These are phyloP conservation scores for Petroica traversi DNA, from an alignment of 2,113 vertebrate species.

Conservation along the genomic window DNA sequence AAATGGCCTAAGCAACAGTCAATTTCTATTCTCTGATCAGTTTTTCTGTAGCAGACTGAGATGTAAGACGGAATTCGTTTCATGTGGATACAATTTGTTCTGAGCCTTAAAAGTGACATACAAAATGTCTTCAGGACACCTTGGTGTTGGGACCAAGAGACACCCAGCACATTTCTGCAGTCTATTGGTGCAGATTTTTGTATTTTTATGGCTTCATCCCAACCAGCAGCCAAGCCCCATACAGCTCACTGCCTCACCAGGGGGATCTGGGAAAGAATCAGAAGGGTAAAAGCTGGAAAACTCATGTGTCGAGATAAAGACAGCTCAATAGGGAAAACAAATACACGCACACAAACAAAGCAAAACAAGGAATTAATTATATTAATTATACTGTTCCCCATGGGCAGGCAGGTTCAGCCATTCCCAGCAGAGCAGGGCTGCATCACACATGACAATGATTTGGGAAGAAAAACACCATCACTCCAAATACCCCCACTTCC, in stretches of 20 bases:
- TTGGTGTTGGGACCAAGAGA: neutral
- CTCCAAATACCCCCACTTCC: neutral
- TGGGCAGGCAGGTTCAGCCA: neutral
- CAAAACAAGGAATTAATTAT: neutral
- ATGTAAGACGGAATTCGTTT: neutral
- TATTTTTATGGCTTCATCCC: fast-evolving
- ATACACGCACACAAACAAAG: neutral
- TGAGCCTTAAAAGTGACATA: neutral
- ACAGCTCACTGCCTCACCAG: neutral
- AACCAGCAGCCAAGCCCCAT: neutral
- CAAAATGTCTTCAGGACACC: neutral
- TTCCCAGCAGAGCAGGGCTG: neutral
- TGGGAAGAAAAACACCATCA: neutral
- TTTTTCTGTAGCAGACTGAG: neutral
- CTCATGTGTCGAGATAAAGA: neutral
- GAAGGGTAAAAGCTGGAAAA: neutral
- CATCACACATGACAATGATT: neutral
- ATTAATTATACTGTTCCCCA: neutral
- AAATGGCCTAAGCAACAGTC: neutral
- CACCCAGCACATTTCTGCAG: neutral
- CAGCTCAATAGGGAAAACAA: neutral
- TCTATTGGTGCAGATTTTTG: neutral
- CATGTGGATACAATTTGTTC: neutral
- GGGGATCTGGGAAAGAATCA: no score
- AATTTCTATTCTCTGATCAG: neutral